A percentile compares a stretch with the other conserved stretches of the same genome.
These are phyloP conservation scores for Noctua pronuba DNA, from an alignment of 2,888 invertebrate genomes.

Conservation along the genomic window DNA sequence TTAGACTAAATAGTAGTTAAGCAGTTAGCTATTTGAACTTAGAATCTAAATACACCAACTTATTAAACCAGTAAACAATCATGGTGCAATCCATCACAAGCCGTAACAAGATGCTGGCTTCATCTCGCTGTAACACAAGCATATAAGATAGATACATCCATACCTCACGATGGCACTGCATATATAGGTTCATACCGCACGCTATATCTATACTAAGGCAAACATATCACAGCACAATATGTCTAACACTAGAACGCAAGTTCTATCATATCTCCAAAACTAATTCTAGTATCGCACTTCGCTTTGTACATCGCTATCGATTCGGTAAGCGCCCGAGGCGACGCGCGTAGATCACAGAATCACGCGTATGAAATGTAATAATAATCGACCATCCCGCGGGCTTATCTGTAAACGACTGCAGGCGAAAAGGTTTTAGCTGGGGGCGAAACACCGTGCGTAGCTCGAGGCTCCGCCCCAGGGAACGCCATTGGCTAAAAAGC, in stretches of 20 bases:
- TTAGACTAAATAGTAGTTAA: background rate
- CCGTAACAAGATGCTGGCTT: constrained; percentile 30
- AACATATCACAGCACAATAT: constrained; percentile 87
- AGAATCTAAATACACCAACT: constrained; percentile 20
- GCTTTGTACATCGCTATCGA: constrained; percentile 85
- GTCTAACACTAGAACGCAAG: constrained; percentile 78
- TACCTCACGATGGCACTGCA: constrained; percentile 91
- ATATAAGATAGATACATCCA: constrained; percentile 74
- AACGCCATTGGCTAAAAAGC: constrained; percentile 85
- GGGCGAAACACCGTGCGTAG: constrained; percentile 88
- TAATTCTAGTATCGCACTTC: constrained; percentile 75
- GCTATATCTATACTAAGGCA: constrained; percentile 87
- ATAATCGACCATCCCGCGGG: constrained; percentile 90
- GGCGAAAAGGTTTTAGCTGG: constrained; percentile 90
- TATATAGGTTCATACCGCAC: constrained; percentile 87
- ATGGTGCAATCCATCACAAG: constrained; percentile 47
- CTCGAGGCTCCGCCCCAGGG: constrained; percentile 89
- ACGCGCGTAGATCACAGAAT: constrained; percentile 84
- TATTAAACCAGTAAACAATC: constrained; percentile 30
- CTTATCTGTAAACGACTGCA: constrained; percentile 90
- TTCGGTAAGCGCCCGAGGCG: constrained; percentile 83
- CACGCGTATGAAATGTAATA: constrained; percentile 88
- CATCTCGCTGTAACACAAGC: constrained; percentile 45
- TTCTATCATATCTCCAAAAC: constrained; percentile 69
- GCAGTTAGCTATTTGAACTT: constrained; percentile 9